Percentiles rank a stretch among this genome's conserved stretches.
Conservation (phyloP, 2,888 invertebrate genomes). For the Pseudococcus longispinus region DNA sequence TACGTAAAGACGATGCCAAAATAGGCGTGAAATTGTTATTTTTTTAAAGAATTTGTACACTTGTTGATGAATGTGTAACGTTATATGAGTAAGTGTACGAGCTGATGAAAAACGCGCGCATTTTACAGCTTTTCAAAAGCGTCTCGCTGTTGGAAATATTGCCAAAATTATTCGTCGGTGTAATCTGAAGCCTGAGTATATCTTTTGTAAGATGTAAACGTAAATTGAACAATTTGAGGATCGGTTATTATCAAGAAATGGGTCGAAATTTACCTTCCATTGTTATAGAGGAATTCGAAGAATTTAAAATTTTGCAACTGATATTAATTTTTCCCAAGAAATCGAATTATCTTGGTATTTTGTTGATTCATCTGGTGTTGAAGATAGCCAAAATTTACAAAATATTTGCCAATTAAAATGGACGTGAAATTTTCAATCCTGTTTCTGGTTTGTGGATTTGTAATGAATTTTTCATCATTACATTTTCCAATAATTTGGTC, state of each 20-base stretch:
- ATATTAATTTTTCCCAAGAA: no score
- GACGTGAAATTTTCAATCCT: no score
- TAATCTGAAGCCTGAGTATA: not conserved
- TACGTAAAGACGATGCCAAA: not conserved
- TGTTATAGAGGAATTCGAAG: no score
- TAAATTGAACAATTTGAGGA: not conserved
- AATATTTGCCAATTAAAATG: no score
- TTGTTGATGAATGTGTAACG: not conserved
- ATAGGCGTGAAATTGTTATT: not conserved
- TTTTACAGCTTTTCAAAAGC: not conserved
- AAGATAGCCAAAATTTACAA: no score
- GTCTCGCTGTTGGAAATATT: not conserved
- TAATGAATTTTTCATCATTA: no score
- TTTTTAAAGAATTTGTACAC: constrained; percentile 6
- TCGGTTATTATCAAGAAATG: not conserved
- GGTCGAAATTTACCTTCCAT: no score
- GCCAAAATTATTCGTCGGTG: not conserved
- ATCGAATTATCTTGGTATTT: no score
- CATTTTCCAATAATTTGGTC: no score
- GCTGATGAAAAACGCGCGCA: not conserved
- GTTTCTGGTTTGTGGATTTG: no score
- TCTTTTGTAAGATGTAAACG: not conserved
- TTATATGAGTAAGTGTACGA: not conserved
- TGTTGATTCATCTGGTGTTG: no score
- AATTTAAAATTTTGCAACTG: no score